Evolutionary conservation across 2,888 invertebrate genomes (phyloP), one percentile per base, ranked within the genome.

Genomic region (Ormyrus nitidulus): DNA sequence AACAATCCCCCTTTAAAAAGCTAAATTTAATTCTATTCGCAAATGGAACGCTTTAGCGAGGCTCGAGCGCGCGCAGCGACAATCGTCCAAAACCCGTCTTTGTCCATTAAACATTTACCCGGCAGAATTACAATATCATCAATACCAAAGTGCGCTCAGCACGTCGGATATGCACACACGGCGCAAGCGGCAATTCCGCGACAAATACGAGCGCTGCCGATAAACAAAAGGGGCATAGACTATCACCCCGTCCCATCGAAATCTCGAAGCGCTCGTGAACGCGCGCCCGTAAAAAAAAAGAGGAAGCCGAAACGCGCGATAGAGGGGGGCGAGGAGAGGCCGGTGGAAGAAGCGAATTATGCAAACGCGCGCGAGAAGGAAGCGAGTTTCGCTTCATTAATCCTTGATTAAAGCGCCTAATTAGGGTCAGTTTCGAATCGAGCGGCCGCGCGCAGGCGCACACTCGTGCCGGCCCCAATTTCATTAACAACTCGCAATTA

Each of bases 401-500:
- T 80, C 69, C 81, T 72, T 71, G 73, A 81, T 81, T 81, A 80
- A 77, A 72, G 73, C 80, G 62, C 70, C 80, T 82, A 82, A 83
- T 83, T 83, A 81, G 80, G 80, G 80, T 77, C 79, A 77, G 79
- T 80, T 79, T 77, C 78, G 78, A 79, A 80, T 80, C 75, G 78
- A 59, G 64, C 58, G 72, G 62, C 13, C 68, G 56, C 65, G 46
- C 58, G 34, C 58, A n/a, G 62, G 11, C 64, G 34, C 58, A n/a
- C 71, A 19, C 64, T 48, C 51, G 70, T 11, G n/a, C 13, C 48
- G 79, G 62, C 62, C 69, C 64, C 68, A 74, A 69, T 79, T 79
- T 74, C 69, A 69, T 79, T 61, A 74, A 69, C 64, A 68, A 79
- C 74, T 74, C 58, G 69, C 74, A 74, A 79, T 79, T 79, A 79